Conservation (phyloP, 1,140 invertebrate species). For the Leptinotarsa undecemlineata region DNA sequence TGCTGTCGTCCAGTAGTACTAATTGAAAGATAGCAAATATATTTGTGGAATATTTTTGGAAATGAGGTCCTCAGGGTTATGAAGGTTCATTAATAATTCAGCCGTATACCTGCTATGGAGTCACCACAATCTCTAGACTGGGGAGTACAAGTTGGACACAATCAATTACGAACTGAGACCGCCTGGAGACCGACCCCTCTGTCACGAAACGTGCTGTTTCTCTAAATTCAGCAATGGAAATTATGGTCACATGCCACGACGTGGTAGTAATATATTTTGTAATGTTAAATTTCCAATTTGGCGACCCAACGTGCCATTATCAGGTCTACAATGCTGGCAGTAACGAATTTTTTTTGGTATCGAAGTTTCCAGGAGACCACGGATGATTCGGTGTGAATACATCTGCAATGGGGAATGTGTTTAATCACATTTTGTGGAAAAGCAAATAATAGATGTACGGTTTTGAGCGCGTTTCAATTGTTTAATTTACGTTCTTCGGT, state of each 20-base stretch:
- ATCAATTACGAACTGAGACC: background rate
- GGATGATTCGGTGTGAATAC: background rate
- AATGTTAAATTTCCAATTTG: background rate
- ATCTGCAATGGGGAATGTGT: background rate
- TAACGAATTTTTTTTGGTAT: background rate
- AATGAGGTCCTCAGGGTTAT: too few relatives aligned
- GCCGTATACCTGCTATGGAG: too few relatives aligned
- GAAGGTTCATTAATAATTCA: too few relatives aligned
- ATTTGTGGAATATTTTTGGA: too few relatives aligned
- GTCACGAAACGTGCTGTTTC: slow-evolving; percentile 1
- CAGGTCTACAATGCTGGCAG: background rate
- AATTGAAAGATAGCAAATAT: too few relatives aligned
- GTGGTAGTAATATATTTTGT: background rate
- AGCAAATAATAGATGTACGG: background rate
- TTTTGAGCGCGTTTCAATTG: slow-evolving; percentile 8
- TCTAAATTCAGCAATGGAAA: background rate
- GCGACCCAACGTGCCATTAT: background rate
- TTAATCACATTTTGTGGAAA: background rate
- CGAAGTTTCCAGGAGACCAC: background rate
- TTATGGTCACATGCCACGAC: background rate
- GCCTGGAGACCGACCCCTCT: background rate
- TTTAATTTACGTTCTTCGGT: slow-evolving; percentile 1
- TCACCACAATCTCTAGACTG: too few relatives aligned
- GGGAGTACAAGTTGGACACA: background rate
- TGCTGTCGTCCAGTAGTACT: too few relatives aligned